Percentiles rank a stretch among this genome's conserved stretches.
These are phyloP conservation scores for Autographa gamma DNA, from an alignment of 2,888 invertebrate genomes.

Conservation along the genomic window DNA sequence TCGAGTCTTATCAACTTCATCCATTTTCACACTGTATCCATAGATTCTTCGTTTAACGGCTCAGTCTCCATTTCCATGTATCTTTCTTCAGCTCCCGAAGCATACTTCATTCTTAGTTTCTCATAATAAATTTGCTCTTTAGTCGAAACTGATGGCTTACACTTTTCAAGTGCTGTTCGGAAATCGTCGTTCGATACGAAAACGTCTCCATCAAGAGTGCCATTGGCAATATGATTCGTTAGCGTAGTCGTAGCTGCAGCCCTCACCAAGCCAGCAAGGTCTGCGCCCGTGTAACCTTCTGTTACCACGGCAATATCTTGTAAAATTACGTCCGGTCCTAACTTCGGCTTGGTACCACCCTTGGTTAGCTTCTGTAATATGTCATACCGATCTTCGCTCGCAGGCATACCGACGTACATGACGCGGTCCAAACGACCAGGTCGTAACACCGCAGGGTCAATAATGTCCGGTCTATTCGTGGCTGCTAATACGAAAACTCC, in stretches of 20 bases:
- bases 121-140: conserved; percentile 94
- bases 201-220: conserved; percentile 87
- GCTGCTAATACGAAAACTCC: conserved; percentile 99
- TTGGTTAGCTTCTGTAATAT: conserved; percentile 97
- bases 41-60: conserved; percentile 82
- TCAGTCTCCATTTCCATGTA: conserved; percentile 90
- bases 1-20: conserved; percentile 66
- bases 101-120: conserved; percentile 91
- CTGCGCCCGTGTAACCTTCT: conserved; percentile 97
- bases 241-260: conserved; percentile 95
- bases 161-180: conserved; percentile 92
- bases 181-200: conserved; percentile 93
- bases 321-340: conserved; percentile 94
- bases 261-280: conserved; percentile 96
- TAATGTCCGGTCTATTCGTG: conserved; percentile 98
- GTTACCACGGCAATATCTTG: conserved; percentile 91
- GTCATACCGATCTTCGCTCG: conserved; percentile 93
- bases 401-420: conserved; percentile 96
- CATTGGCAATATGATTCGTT: conserved; percentile 91
- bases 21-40: conserved; percentile 84
- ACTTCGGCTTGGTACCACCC: conserved; percentile 93
- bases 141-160: conserved; percentile 95
- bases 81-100: conserved; percentile 85
- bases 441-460: conserved; percentile 97
- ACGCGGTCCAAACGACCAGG: conserved; percentile 96